Base-by-base conservation (phyloP, 1,140 invertebrate genomes). In the Drosophila bocqueti region DNA sequence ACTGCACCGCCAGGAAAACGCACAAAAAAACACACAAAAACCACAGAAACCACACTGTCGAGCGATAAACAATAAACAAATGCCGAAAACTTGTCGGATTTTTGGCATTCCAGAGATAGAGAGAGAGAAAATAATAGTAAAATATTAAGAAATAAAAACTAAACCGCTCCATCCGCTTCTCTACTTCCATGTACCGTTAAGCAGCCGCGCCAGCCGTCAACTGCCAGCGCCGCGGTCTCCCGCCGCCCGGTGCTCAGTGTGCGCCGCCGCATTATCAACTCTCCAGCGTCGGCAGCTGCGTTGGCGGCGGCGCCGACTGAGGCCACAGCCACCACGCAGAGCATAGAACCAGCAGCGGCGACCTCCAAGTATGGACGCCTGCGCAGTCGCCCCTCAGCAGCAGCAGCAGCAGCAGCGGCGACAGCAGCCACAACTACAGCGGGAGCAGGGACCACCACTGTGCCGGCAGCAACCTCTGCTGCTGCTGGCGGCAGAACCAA, bases 221-320 rank as follows among this genome's bases (percentile, higher is more conserved):
- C 59, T 67, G 58, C 52, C 65, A 75, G 34, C 46, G 86, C 76
- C 24, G 47, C 47, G 8, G 47, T 49, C 42, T 83, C 91, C 43
- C 91, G 87, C 29, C 84, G 91, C 34, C 91, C 91, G 26, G 82
- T 91, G 69, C 40, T 92, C 50, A 92, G 91, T 38, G 91, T 92
- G 60, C 91, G 91, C 75, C 81, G 84, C 42, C 91, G 91, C 57
- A 79, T 91, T 76, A 91, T 92, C 50, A 92, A 92, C 62, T 59
- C 79, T 31, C 82, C 91, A 21, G 67, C 72, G 34, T 49, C 73
- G 59, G 71, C 67, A n/a, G 50, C 72, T 5, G 43, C 69, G 21
- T 9, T 64, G 49, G 52, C 84, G 36, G 43, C 55, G 46, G 10
- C 83, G 31, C 47, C 75, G 29, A 46, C 55, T 43, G 65, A 68